Evolutionary conservation across 2,113 vertebrate species (phyloP), one percentile per base, ranked within the genome.

Genomic region (Paracanthobrama guichenoti): DNA sequence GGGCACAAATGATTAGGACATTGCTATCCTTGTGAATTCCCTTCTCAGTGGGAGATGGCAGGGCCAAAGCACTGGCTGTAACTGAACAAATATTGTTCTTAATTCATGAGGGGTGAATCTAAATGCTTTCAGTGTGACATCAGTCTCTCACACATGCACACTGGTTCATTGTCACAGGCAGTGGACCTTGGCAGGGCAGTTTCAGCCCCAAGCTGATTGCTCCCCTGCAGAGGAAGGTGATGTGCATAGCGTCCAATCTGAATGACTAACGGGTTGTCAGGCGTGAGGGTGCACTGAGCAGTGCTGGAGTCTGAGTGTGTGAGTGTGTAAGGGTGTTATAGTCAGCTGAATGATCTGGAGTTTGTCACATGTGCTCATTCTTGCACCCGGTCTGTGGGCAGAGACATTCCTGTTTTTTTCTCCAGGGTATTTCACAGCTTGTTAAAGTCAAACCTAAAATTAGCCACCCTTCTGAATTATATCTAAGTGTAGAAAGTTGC

Each of bases 51-150:
- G 87, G 88, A 86, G 53, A 82, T 73, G 67, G 5, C 10, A 50
- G 87, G 84, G 83, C 86, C 82, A 84, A 85, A 86, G 87, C 85
- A 82, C n/a, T n/a, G 89, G 48, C 84, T 88, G 80, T 90, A 92
- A 91, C 92, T 93, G 92, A 92, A 92, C 93, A 93, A 93, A 93
- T 93, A 92, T 94, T 94, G 92, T 91, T 92, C 88, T 90, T 87
- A 89, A 93, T 94, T 92, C 89, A 89, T 57, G 85, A 91, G 88
- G 84, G 90, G 89, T 90, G 87, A 92, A 92, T 93, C 88, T 84
- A 90, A 93, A 93, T 94, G 88, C 92, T 88, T 93, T 91, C 81
- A 74, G 85, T 90, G 91, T 94, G 94, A 94, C 93, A 93, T 92
- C 92, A 93, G 89, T 76, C 83, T 91, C 80, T 91, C 87, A 85